phyloP scores from a whole-genome alignment of 2,888 invertebrate genomes.

The Amphiduros pacificus region DNA sequence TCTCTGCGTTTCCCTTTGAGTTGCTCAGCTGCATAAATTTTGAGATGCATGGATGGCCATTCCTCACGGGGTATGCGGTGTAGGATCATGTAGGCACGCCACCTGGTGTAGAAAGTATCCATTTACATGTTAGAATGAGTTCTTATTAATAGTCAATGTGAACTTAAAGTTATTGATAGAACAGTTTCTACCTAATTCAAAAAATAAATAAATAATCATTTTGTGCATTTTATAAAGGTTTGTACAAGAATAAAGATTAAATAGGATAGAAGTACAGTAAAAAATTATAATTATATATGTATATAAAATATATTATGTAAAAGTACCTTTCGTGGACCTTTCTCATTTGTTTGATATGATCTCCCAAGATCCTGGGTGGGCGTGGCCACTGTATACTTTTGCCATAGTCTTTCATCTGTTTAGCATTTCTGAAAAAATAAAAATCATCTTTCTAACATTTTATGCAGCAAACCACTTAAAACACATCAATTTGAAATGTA shows the following conservation, averaged over 20 bases:
- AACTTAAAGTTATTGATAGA: too few relatives aligned
- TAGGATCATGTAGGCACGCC: slow-evolving; percentile 88
- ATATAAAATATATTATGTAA: too few relatives aligned
- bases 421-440: slow-evolving; percentile 40
- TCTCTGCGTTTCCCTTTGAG: slow-evolving; percentile 66
- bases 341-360: slow-evolving; percentile 63
- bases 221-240: too few relatives aligned
- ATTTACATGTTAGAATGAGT: neutral
- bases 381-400: slow-evolving; percentile 81
- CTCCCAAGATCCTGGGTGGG: slow-evolving; percentile 72
- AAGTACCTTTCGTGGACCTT: slow-evolving; percentile 53
- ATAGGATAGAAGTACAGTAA: too few relatives aligned
- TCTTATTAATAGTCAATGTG: neutral
- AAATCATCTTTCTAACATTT: too few relatives aligned
- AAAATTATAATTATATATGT: too few relatives aligned
- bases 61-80: slow-evolving; percentile 77
- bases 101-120: slow-evolving; percentile 54
- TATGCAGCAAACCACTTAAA: too few relatives aligned
- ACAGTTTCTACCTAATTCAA: neutral
- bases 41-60: slow-evolving; percentile 84
- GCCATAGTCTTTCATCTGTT: slow-evolving; percentile 68
- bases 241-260: too few relatives aligned
- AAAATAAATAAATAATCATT: neutral
- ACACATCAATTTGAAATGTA: too few relatives aligned
- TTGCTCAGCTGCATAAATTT: slow-evolving; percentile 76